Evolutionary conservation across 2,888 invertebrate genomes (phyloP), one percentile per base, ranked within the genome.

Genomic region (Candidula unifasciata): DNA sequence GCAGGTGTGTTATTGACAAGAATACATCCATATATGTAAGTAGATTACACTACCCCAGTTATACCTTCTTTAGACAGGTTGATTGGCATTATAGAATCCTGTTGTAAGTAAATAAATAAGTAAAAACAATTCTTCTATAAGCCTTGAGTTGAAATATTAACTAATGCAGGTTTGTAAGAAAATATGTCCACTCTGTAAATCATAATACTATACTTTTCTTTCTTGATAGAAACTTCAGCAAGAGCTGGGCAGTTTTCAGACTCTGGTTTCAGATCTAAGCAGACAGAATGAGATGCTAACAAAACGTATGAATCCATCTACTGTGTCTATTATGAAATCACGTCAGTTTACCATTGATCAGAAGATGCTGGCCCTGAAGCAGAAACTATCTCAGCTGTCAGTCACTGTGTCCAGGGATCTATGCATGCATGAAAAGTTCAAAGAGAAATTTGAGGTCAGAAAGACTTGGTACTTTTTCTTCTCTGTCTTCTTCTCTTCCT

Each of bases 211-310:
- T 27, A n/a, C n/a, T 77, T 30, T 35, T 60, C 18, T n/a, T 0
- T 21, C 6, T 16, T 66, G 66, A 21, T 30, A 93, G 93, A 86
- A 89, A 24, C 87, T 93, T 2, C 90, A 90, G 82, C 80, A 83
- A 76, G 92, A 92, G 37, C 82, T 93, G 52, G 92, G 93, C 69
- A 86, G 87, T 73, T 90, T 90, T 88, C 91, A 91, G 80, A 85
- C 87, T 13, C 88, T 89, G 79, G 87, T 93, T 73, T 87, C 89
- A 27, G 84, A 86, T 30, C 94, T 98, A 44, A 96, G 89, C 76
- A 83, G 88, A 33, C 87, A 92, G 69, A 91, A 91, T 87, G 91
- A 92, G 85, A 88, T 89, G 76, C 89, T 93, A 77, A 91, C 90
- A n/a, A 89, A 89, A 78, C 88, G 90, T 82, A 90, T 93, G 90